phyloP scores from a whole-genome alignment of 2,888 invertebrate genomes.

The Gasteruption jaculator region DNA sequence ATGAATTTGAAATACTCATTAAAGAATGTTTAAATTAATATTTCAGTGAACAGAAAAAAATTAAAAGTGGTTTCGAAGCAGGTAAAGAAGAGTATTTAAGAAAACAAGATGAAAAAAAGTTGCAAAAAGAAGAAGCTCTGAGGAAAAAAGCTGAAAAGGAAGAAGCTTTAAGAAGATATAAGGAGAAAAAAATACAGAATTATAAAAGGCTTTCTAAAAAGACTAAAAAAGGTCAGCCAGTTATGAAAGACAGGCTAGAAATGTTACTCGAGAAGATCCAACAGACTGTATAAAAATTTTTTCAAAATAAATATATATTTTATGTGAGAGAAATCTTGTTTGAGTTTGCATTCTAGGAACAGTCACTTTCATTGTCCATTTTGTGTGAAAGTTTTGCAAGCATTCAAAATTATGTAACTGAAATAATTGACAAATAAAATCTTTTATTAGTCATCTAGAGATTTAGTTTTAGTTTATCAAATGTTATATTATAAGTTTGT shows the following conservation, averaged over 20 bases:
- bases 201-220: conserved; percentile 71
- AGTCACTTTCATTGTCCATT: too few species aligned
- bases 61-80: conserved; percentile 51
- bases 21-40: too few species aligned
- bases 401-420: too few species aligned
- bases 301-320: too few species aligned
- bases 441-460: too few species aligned
- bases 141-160: conserved; percentile 58
- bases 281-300: conserved; percentile 45
- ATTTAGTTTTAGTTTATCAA: too few species aligned
- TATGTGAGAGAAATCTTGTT: too few species aligned
- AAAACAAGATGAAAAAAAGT: conserved; percentile 57
- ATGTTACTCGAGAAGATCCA: conserved; percentile 74
- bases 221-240: conserved; percentile 78
- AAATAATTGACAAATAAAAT: too few species aligned
- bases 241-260: conserved; percentile 79
- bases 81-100: conserved; percentile 57
- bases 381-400: too few species aligned
- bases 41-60: conserved; percentile 20
- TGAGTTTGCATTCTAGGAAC: too few species aligned
- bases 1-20: neutral
- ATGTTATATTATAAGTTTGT: too few species aligned
- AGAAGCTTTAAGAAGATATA: conserved; percentile 64
- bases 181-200: conserved; percentile 65
- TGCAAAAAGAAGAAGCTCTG: conserved; percentile 53